Base-by-base conservation (phyloP, 1,140 invertebrate species). In the Zaprionus ghesquierei region DNA sequence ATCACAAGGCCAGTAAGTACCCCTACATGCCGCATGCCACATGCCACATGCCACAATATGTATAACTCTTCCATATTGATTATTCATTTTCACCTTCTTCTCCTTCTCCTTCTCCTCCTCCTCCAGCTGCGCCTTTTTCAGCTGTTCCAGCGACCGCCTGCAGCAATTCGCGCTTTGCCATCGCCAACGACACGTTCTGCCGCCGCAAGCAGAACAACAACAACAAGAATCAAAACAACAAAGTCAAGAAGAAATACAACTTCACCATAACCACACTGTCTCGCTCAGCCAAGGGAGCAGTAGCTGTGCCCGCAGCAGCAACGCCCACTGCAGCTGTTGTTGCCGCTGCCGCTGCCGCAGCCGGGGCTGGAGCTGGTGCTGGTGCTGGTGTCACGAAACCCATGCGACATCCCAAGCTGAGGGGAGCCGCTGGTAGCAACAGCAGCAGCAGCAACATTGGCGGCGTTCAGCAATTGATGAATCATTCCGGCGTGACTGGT, bases 261-360 rank as follows among this genome's bases (percentile, higher is more conserved):
- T 92, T 92, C 31, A 91, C 90, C 18, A 91, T 92, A 35, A 91
- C 90, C 20, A 92, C 90, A 38, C 62, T 91, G 20, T 91, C 89
- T 12, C 60, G 87, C 29, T 89, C 72, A 13, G 65, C 25, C 20
- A 13, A 20, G 44, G 22, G 53, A 41, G 22, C 46, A 61, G 20
- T 49, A 27, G 18, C 55, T 22, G 18, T 33, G 13, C 25, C 20
- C 3, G 27, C 25, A 13, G 13, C 35, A 23, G 22, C 68, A 35
- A 31, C 59, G 49, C 27, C 70, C 58, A n/a, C 44, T 38, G 8
- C 55, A 44, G 25, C 29, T 12, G 38, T 50, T 33, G 25, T 27
- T 35, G 55, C 62, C 8, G 22, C 27, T 2, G 55, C 63, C 23
- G n/a, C 61, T 18, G 35, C 35, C 6, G 35, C n/a, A 6, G 35